Percentiles rank a stretch among this genome's conserved stretches.
These are phyloP conservation scores for Clarias fuscus DNA, from an alignment of 2,797 vertebrate genomes.

Conservation along the genomic window DNA sequence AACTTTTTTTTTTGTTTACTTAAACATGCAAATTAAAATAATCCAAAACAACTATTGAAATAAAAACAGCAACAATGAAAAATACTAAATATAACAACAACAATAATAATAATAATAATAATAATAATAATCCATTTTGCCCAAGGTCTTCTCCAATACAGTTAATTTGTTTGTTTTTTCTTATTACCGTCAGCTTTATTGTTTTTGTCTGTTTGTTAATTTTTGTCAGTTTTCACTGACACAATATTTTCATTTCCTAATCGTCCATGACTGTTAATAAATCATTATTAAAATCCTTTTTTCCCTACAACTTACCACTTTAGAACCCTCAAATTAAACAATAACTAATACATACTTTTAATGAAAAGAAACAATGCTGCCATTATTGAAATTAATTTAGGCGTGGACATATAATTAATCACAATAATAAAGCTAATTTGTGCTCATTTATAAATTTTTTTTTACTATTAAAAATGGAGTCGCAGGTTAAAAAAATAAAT, in stretches of 20 bases:
- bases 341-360: not conserved
- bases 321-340: not conserved
- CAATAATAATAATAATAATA: not conserved
- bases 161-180: not conserved
- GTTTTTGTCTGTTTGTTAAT: not conserved
- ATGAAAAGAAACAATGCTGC: not conserved
- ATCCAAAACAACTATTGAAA: not conserved
- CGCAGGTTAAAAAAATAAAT: too few species aligned
- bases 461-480: not conserved
- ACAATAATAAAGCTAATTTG: not conserved
- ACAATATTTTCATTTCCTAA: not conserved
- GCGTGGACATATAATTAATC: not conserved
- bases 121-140: not conserved
- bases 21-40: not conserved
- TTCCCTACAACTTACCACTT: not conserved
- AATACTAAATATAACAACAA: not conserved
- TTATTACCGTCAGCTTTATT: too few species aligned
- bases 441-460: not conserved
- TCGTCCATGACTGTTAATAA: not conserved
- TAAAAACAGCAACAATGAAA: not conserved
- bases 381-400: too few species aligned
- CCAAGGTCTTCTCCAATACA: not conserved
- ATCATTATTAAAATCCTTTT: not conserved
- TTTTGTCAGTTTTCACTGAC: not conserved
- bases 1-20: not conserved